These are phyloP conservation scores for Metallyticus violacea DNA, from an alignment of 2,888 invertebrate genomes.

Conservation along the genomic window DNA sequence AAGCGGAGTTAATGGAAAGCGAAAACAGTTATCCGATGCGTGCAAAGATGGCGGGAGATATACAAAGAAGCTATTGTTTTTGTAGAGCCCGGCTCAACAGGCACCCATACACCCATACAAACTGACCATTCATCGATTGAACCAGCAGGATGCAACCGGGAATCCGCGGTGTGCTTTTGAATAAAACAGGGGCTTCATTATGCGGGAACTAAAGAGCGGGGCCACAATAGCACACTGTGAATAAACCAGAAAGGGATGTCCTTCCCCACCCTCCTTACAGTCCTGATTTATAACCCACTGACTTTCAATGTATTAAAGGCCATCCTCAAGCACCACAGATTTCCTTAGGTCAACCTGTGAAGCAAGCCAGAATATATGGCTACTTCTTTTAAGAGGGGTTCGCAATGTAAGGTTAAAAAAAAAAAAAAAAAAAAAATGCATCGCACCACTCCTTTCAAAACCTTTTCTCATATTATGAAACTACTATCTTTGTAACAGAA, in stretches of 20 bases:
- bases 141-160: too few species aligned
- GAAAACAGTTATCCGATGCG: not conserved
- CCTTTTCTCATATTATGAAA: too few species aligned
- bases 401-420: not conserved
- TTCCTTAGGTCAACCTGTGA: not conserved
- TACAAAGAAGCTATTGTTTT: not conserved
- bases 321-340: not conserved
- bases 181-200: not conserved
- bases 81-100: not conserved
- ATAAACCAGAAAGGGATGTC: not conserved
- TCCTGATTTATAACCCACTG: not conserved
- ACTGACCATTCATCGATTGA: not conserved
- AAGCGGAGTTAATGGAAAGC: not conserved
- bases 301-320: not conserved
- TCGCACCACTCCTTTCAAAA: too few species aligned
- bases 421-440: too few species aligned
- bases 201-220: not conserved
- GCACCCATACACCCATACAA: too few species aligned
- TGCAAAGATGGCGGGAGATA: not conserved
- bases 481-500: too few species aligned
- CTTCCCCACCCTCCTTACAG: not conserved
- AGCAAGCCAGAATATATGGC: not conserved
- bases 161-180: too few species aligned
- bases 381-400: not conserved
- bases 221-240: not conserved